Evolutionary conservation across 2,113 vertebrate genomes (phyloP), one percentile per base, ranked within the genome.

Genomic region (Archilochus colubris): DNA sequence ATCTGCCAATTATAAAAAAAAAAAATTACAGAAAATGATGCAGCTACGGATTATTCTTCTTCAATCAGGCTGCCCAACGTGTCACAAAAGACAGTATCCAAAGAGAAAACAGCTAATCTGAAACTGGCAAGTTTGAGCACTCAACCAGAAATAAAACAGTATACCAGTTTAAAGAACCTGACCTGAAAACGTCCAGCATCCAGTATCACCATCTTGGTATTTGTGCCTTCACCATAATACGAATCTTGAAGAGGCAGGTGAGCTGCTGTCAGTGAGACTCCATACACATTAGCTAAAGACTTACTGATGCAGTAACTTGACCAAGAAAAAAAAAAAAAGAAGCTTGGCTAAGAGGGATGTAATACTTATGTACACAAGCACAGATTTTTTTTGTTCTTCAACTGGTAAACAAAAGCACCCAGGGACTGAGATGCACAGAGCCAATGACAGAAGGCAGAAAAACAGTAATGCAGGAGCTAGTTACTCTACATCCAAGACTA

Each of bases 271-370:
- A 98, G 94, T 23, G 94, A 89, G 51, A 98, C 90, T 77, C 96
- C 96, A 78, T 98, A 98, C 7, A 95, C 94, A 58, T 80, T 53
- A 44, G 97, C 97, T 82, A 98, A 86, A 53, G 96, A 98, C 36
- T 95, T 97, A 83, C 98, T 98, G 86, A 98, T 98, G 88, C 97
- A 98, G 7, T 98, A 98, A 62, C 98, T 98, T 86, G 38, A 86
- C 10, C n/a, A 2, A 84, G 33, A 86, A 44, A 63, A 48, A 63
- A 48, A 73, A 69, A 79, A 87, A 74, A 68, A 18, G 6, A 58
- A 55, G 17, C 86, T 46, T 79, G 48, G 22, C 44, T 85, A 54
- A 89, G 46, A 58, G 24, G 16, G 18, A 13, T 80, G 28, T 30
- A 70, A 83, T 13, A 51, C 17, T 79, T 1, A 79, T 1, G 12